A percentile compares a stretch with the other conserved stretches of the same genome.
Evolutionary conservation across 2,797 vertebrate genomes (phyloP).

Genomic region (Eremophila alpestris): DNA sequence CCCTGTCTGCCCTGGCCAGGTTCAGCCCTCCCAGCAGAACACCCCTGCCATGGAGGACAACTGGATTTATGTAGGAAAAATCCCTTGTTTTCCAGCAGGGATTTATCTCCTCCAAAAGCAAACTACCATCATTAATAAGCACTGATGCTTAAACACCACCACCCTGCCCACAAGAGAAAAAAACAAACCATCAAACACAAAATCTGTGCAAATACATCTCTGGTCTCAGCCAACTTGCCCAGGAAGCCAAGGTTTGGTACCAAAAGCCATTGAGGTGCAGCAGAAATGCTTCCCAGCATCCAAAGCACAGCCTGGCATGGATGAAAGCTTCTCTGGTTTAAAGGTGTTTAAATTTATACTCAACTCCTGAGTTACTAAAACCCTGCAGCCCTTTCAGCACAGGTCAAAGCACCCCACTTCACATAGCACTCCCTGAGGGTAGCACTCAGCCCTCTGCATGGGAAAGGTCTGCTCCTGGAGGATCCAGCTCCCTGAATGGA

Average conservation of each 20-base stretch:
- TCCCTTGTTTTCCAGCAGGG: not conserved
- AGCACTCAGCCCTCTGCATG: not conserved
- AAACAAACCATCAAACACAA: not conserved
- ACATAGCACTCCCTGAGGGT: not conserved
- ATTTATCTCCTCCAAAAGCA: not conserved
- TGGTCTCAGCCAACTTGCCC: not conserved
- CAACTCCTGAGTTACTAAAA: not conserved
- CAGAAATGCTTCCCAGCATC: not conserved
- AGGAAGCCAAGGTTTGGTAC: not conserved
- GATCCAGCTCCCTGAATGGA: not conserved
- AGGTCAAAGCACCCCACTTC: not conserved
- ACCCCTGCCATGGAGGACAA: not conserved
- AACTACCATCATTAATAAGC: fast-evolving
- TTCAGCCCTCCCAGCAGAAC: not conserved
- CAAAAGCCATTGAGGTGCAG: not conserved
- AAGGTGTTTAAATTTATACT: not conserved
- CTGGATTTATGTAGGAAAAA: not conserved
- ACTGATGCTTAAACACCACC: not conserved
- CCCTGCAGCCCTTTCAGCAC: not conserved
- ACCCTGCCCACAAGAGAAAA: not conserved
- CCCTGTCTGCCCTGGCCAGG: not conserved
- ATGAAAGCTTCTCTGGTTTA: not conserved
- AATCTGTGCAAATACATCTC: conserved; percentile 10
- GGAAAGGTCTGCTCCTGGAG: not conserved
- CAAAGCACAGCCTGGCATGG: not conserved